Evolutionary conservation across 2,113 vertebrate species (phyloP).

Genomic region (Coptodon bakossiorum): DNA sequence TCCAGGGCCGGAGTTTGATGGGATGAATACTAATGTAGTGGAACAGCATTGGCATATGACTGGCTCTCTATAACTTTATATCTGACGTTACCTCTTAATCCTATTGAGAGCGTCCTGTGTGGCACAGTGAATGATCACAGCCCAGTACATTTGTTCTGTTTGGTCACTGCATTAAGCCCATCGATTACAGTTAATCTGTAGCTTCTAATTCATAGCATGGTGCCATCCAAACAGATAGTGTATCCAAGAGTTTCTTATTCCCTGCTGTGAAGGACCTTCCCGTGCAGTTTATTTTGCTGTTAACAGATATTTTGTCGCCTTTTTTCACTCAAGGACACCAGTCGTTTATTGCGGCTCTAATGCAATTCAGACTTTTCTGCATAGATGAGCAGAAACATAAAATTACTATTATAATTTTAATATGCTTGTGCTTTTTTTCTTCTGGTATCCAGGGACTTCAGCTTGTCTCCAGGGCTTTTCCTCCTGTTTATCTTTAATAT

Average conservation of each 20-base stretch:
- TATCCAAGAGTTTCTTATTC: not conserved
- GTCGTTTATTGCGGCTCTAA: slow-evolving; percentile 3
- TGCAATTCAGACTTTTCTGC: slow-evolving; percentile 14
- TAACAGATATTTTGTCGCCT: not conserved
- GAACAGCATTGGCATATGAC: slow-evolving; percentile 40
- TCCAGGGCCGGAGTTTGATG: slow-evolving; percentile 33
- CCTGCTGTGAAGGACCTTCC: not conserved
- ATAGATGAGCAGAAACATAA: slow-evolving; percentile 17
- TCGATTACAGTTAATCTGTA: slow-evolving; percentile 28
- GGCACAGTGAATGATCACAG: slow-evolving; percentile 5
- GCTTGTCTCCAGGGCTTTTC: not conserved
- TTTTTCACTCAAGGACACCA: slow-evolving; percentile 12
- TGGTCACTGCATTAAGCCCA: slow-evolving; percentile 14
- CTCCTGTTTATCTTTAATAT: not conserved
- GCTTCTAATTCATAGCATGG: slow-evolving; percentile 19
- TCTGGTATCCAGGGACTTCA: not conserved
- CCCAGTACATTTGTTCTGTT: slow-evolving; percentile 21
- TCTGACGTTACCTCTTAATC: slow-evolving; percentile 31
- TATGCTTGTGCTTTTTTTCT: not conserved
- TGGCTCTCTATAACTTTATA: slow-evolving; percentile 16
- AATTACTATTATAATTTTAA: slow-evolving; percentile 16
- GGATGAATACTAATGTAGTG: slow-evolving; percentile 60
- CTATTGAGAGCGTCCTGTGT: not conserved
- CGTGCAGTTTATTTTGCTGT: not conserved
- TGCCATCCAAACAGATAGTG: slow-evolving; percentile 6